Percentiles rank a stretch among this genome's conserved stretches.
phyloP scores from a whole-genome alignment of 1,140 invertebrate species.

The Pseudomyrmex dendroicus region DNA sequence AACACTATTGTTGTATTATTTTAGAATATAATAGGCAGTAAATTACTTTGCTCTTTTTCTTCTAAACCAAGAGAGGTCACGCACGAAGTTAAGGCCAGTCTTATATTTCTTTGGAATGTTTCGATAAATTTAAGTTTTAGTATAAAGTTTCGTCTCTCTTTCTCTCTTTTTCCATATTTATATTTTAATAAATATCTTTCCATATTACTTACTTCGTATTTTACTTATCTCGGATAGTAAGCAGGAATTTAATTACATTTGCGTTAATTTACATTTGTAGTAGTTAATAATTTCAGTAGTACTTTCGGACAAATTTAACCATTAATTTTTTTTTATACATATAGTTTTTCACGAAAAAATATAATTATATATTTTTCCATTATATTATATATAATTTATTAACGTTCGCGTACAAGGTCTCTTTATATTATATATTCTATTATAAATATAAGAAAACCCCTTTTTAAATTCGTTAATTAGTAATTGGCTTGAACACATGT shows the following conservation, averaged over 20 bases:
- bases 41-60: background rate
- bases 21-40: slow-evolving; percentile 16
- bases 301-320: slow-evolving; percentile 12
- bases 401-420: background rate
- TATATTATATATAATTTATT: background rate
- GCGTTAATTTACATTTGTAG: background rate
- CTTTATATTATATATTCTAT: background rate
- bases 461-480: background rate
- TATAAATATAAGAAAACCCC: slow-evolving; percentile 3
- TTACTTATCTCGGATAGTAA: slow-evolving; percentile 4
- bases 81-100: background rate
- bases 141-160: background rate
- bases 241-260: background rate
- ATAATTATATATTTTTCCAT: background rate
- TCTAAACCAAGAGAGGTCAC: slow-evolving; percentile 37
- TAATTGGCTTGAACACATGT: background rate
- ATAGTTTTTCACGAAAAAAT: slow-evolving; percentile 23
- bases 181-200: no score
- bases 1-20: slow-evolving; percentile 48
- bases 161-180: background rate
- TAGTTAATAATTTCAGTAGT: background rate
- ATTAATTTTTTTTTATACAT: background rate
- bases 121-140: background rate
- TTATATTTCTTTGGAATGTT: slow-evolving; percentile 1
- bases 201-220: slow-evolving; percentile 10